Evolutionary conservation across 2,797 vertebrate genomes (phyloP).

Genomic region (Epinephelus awoara): DNA sequence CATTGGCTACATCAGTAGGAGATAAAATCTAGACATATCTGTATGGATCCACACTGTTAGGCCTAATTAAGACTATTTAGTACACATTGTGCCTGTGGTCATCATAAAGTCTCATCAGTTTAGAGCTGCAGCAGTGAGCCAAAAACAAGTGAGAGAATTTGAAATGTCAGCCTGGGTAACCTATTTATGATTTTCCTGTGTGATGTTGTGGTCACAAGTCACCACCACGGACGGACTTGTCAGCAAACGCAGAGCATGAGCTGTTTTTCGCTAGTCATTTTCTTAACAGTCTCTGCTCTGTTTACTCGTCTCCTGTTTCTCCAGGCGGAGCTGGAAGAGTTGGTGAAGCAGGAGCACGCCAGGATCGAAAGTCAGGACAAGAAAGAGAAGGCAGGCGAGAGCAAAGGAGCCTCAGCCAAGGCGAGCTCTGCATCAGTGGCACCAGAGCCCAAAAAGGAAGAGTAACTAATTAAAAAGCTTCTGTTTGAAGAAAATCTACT

Average conservation of each 20-base stretch:
- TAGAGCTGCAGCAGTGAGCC: not conserved
- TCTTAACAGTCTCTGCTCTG: not conserved
- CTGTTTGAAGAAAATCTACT: not conserved
- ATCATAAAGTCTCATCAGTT: not conserved
- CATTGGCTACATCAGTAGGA: not conserved
- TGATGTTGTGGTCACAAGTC: constrained; percentile 23
- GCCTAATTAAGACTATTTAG: too few species aligned
- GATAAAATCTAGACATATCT: not conserved
- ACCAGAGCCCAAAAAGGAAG: constrained; percentile 71
- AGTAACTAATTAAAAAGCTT: constrained; percentile 55
- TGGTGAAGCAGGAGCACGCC: constrained; percentile 89
- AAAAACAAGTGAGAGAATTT: not conserved
- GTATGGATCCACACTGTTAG: too few species aligned
- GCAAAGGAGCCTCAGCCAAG: constrained; percentile 58
- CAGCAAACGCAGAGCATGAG: not conserved
- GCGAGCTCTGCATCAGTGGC: constrained; percentile 46
- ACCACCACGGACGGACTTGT: not conserved
- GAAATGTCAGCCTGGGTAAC: not conserved
- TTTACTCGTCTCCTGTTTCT: not conserved
- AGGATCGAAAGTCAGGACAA: constrained; percentile 84
- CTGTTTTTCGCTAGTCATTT: not conserved
- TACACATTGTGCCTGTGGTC: too few species aligned
- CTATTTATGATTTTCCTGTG: constrained; percentile 39
- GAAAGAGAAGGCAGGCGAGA: constrained; percentile 59
- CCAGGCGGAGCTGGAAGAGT: constrained; percentile 90